phyloP scores from a whole-genome alignment of 2,888 invertebrate genomes.

The Lasioglossum oenotherae region DNA sequence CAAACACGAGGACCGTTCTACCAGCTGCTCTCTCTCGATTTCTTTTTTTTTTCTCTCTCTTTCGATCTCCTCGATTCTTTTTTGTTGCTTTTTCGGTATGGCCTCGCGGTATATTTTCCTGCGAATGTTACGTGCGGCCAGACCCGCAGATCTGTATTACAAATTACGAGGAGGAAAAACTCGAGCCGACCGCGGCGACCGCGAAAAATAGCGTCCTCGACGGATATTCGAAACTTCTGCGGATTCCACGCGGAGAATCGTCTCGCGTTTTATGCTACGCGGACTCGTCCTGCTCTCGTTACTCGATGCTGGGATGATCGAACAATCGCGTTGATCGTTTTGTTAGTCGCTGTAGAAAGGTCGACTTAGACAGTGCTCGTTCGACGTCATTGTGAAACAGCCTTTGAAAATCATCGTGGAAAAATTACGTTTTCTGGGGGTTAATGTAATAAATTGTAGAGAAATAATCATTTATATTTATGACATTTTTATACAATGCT shows the following conservation, averaged over 20 bases:
- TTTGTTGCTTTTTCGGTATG: neutral
- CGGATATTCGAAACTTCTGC: conserved; percentile 46
- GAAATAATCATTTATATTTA: too few species aligned
- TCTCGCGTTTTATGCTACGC: neutral
- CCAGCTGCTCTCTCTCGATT: neutral
- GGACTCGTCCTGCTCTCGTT: neutral
- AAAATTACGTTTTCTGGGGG: neutral
- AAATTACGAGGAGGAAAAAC: conserved; percentile 34
- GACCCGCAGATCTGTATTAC: conserved; percentile 16
- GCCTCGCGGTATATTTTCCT: neutral
- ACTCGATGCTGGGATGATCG: neutral
- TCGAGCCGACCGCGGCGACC: conserved; percentile 36
- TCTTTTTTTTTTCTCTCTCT: neutral
- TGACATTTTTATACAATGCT: too few species aligned
- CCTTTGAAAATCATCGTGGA: neutral
- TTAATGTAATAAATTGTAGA: too few species aligned
- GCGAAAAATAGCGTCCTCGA: conserved; percentile 30
- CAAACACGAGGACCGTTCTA: neutral
- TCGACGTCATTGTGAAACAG: neutral
- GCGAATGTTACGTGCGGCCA: neutral
- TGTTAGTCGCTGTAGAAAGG: neutral
- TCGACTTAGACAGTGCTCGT: neutral
- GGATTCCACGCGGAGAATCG: conserved; percentile 31
- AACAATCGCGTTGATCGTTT: neutral
- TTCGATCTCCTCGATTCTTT: neutral